Evolutionary conservation across 2,113 vertebrate species (phyloP).

Genomic region (Oncorhynchus kisutch): DNA sequence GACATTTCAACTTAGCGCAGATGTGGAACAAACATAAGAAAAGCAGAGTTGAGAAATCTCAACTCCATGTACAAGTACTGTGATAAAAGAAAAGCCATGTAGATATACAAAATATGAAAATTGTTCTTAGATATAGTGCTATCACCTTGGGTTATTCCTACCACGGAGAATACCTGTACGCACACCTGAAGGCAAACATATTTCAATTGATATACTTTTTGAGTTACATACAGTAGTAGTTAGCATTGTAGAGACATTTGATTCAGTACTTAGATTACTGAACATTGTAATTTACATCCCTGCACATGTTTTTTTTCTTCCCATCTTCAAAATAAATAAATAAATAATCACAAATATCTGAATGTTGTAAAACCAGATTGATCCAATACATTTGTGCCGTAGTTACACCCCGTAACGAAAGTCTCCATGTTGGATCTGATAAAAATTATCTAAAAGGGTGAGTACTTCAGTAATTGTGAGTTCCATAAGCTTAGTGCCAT

Average conservation of each 20-base stretch:
- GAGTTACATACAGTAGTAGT: slow-evolving; percentile 49
- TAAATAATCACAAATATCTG: slow-evolving; percentile 76
- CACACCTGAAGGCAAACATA: slow-evolving; percentile 20
- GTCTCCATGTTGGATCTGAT: slow-evolving; percentile 20
- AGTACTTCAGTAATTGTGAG: slow-evolving; percentile 15
- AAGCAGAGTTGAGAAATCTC: not conserved
- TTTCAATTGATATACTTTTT: slow-evolving; percentile 51
- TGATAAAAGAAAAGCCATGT: slow-evolving; percentile 20
- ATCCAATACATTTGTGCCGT: slow-evolving; percentile 37
- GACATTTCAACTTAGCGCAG: slow-evolving; percentile 56
- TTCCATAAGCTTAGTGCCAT: not conserved
- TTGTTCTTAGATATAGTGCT: slow-evolving; percentile 42
- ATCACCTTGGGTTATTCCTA: slow-evolving; percentile 37
- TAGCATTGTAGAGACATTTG: slow-evolving; percentile 54
- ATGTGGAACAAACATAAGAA: slow-evolving; percentile 56
- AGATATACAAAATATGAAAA: slow-evolving; percentile 38
- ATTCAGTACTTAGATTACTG: slow-evolving; percentile 53
- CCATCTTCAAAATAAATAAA: slow-evolving; percentile 64
- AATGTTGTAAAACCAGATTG: slow-evolving; percentile 62
- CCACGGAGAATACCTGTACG: slow-evolving; percentile 11
- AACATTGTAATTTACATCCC: slow-evolving; percentile 72
- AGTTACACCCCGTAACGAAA: slow-evolving; percentile 22
- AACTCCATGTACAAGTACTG: no score
- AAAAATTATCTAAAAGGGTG: slow-evolving; percentile 27
- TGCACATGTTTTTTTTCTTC: slow-evolving; percentile 64